These are phyloP conservation scores for Eupithecia subfuscata DNA, from an alignment of 2,888 invertebrate species.

Conservation along the genomic window DNA sequence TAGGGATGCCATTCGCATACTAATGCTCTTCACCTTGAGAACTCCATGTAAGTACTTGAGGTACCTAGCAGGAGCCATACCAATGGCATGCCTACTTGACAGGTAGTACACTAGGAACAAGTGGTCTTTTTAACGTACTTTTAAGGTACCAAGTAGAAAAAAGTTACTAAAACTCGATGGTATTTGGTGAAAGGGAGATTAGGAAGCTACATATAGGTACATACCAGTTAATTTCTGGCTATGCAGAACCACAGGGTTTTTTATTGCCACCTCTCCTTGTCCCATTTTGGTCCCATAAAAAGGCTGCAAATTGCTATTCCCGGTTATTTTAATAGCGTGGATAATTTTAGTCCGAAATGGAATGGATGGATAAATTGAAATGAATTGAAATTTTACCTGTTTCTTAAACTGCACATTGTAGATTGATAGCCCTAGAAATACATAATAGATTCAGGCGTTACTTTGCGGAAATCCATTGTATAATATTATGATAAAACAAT, in stretches of 20 bases:
- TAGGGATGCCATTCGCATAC: constrained; percentile 67
- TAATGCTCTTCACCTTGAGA: constrained; percentile 72
- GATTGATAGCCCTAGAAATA: background rate
- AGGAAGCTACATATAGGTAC: background rate
- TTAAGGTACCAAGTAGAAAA: background rate
- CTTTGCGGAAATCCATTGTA: too few relatives aligned
- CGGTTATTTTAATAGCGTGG: background rate
- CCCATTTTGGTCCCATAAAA: background rate
- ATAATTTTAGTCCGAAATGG: background rate
- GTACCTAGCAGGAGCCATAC: constrained; percentile 8
- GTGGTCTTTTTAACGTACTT: constrained; percentile 25
- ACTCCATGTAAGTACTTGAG: constrained; percentile 11
- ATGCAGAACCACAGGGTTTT: background rate
- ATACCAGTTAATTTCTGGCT: background rate
- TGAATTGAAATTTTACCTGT: background rate
- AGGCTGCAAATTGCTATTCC: background rate
- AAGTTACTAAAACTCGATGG: background rate
- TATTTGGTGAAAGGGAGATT: background rate
- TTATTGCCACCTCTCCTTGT: background rate
- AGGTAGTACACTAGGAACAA: constrained; percentile 19
- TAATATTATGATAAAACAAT: too few relatives aligned
- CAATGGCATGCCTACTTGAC: background rate
- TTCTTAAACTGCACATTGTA: background rate
- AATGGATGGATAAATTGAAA: background rate
- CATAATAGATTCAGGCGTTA: too few relatives aligned